Base-by-base conservation (phyloP, 2,888 invertebrate genomes). In the Torymus aiolomorphi region DNA sequence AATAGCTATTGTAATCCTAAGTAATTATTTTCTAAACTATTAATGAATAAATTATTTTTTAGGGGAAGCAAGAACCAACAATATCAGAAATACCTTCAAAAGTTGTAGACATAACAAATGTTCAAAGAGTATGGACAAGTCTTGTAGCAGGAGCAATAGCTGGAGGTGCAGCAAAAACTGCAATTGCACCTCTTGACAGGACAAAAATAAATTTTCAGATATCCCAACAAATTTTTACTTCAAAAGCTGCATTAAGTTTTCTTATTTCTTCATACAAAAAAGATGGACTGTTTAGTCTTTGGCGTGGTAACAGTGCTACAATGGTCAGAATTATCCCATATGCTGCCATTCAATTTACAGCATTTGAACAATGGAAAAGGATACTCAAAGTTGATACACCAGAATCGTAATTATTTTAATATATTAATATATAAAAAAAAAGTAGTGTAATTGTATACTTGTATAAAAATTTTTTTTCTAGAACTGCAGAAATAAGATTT, bases 121-220 rank as follows among this genome's bases (percentile, higher is more conserved):
- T 93, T 49, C 92, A 94, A 86, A 91, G 93, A 79, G 94, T 97
- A 75, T 87, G 95, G 83, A 96, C 97, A 79, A 98, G 98, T 85
- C 92, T 99, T 84, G 91, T 95, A 70, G 95, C 98, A 0, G 99
- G 99, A 52, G 99, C 98, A 0, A 91, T 95, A 20, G 99, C 99
- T 49, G 99, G 99, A 20, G 98, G 97, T 2, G 85, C 96, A 80
- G 99, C 99, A 42, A 99, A 99, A 92, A 97, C 99, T 0, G 94
- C 94, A 66, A 99, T 99, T 85, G 99, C 99, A 1, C 99, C 99
- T 0, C 92, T 99, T 74, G 99, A 99, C 92, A 93, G 99, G 82
- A 97, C 98, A 83, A 99, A 99, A 93, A 99, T 99, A 85, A 98
- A 97, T 92, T 99, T 99, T 90, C 99, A 99, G 93, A 95, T 95